phyloP scores from a whole-genome alignment of 37 sponge, comb jelly and placozoan genomes.

The Cliona cf. orientalis region DNA sequence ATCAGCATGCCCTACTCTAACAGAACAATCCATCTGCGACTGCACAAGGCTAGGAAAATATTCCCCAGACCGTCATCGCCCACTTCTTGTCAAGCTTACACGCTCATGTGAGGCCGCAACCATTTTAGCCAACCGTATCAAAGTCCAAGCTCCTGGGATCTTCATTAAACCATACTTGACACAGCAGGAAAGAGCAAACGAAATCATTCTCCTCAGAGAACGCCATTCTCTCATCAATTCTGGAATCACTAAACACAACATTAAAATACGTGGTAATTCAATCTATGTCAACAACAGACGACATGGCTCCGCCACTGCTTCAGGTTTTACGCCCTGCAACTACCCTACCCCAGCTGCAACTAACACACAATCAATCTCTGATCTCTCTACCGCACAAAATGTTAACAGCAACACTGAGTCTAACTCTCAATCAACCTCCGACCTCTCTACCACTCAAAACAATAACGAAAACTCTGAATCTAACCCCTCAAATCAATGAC shows the following conservation, averaged over 20 bases:
- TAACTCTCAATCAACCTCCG: background rate
- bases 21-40: background rate
- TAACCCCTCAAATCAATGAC: background rate
- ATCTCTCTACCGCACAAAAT: background rate
- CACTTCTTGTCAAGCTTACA: conserved; percentile 15
- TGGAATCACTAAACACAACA: background rate
- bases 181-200: background rate
- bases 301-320: background rate
- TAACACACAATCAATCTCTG: too few species aligned
- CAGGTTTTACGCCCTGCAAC: background rate
- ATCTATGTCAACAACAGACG: conserved; percentile 7
- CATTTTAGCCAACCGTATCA: conserved; percentile 10
- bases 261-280: background rate
- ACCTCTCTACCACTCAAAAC: background rate
- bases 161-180: conserved; percentile 19
- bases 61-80: background rate
- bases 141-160: background rate
- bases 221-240: conserved; percentile 9
- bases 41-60: conserved; percentile 27
- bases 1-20: background rate
- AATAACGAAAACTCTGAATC: background rate
- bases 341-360: too few species aligned
- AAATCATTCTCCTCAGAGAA: conserved; percentile 3
- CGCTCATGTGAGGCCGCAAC: background rate
- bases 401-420: background rate